These are phyloP conservation scores for Leucania comma DNA, from an alignment of 2,888 invertebrate species.

Conservation along the genomic window DNA sequence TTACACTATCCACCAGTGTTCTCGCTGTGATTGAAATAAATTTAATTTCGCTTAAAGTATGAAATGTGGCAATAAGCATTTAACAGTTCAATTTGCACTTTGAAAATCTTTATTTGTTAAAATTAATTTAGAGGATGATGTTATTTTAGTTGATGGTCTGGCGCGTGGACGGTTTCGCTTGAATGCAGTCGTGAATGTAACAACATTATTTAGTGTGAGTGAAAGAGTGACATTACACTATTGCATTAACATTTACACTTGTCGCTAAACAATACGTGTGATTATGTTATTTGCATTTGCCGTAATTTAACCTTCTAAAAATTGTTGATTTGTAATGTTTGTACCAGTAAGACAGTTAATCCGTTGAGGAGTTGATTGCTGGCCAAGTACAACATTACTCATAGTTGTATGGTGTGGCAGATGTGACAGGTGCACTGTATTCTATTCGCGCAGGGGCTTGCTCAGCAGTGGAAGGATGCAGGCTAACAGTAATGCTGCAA, in stretches of 20 bases:
- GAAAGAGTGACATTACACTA: constrained; percentile 24
- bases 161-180: constrained; percentile 59
- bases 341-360: constrained; percentile 2
- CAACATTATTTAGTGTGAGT: constrained; percentile 16
- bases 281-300: constrained; percentile 47
- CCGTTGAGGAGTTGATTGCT: constrained; percentile 5
- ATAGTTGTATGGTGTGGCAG: neutral
- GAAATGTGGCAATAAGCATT: constrained; percentile 73
- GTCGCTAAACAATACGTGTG: constrained; percentile 41
- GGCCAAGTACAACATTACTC: constrained; percentile 25
- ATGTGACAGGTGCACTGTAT: neutral
- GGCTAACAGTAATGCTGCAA: neutral
- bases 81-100: constrained; percentile 76
- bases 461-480: neutral
- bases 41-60: constrained; percentile 62
- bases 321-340: constrained; percentile 22
- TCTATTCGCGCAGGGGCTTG: neutral
- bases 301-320: constrained; percentile 32
- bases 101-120: constrained; percentile 68
- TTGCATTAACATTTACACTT: constrained; percentile 35
- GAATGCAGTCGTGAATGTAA: constrained; percentile 30
- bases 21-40: constrained; percentile 47
- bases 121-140: constrained; percentile 67
- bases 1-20: constrained; percentile 51
- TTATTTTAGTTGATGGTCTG: constrained; percentile 67